These are phyloP conservation scores for Beris morrisii DNA, from an alignment of 2,888 invertebrate genomes.

Conservation along the genomic window DNA sequence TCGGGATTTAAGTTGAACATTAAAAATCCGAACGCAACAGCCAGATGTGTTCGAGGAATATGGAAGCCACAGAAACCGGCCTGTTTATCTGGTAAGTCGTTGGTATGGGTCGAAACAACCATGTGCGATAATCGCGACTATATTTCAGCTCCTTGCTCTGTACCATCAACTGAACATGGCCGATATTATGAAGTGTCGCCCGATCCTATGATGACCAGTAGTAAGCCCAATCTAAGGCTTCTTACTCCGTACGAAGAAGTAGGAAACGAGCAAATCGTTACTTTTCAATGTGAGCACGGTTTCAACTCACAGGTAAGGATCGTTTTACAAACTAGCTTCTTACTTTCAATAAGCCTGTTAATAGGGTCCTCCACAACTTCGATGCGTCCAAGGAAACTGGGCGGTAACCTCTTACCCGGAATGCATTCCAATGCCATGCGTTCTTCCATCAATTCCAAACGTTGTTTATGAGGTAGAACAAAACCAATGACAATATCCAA, in stretches of 20 bases:
- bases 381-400: constrained; percentile 83
- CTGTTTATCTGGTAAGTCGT: constrained; percentile 70
- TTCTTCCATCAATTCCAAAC: constrained; percentile 51
- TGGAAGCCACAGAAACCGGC: constrained; percentile 83
- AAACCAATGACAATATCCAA: neutral
- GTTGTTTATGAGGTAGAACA: constrained; percentile 50
- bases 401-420: constrained; percentile 74
- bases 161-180: constrained; percentile 70
- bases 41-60: constrained; percentile 78
- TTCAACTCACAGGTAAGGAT: constrained; percentile 54
- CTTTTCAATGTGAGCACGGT: constrained; percentile 76
- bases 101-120: neutral
- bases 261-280: constrained; percentile 72
- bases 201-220: constrained; percentile 49
- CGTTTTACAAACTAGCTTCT: neutral
- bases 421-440: constrained; percentile 66
- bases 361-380: constrained; percentile 71
- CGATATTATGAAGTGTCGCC: constrained; percentile 60
- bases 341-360: constrained; percentile 30
- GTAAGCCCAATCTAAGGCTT: constrained; percentile 48
- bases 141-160: constrained; percentile 67
- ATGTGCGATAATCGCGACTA: too few relatives aligned
- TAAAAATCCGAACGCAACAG: constrained; percentile 70
- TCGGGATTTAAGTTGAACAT: constrained; percentile 77
- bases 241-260: constrained; percentile 57